Evolutionary conservation across 2,888 invertebrate species (phyloP), one percentile per base, ranked within the genome.

Genomic region (Amphiduros pacificus): DNA sequence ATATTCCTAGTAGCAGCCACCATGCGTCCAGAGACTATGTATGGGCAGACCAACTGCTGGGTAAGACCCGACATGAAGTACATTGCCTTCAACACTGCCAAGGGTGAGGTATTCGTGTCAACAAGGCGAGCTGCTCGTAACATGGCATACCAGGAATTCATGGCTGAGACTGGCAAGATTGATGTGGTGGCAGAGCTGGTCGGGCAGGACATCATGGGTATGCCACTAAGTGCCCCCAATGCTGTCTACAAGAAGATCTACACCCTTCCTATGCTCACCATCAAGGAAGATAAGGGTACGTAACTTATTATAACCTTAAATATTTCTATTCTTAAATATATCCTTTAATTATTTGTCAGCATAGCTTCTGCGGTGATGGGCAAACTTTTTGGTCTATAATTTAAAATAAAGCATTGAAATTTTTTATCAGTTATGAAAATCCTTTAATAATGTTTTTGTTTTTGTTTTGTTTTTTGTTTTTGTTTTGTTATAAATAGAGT

Each of bases 11-110:
- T 99, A 14, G 97, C 97, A 22, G 99, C 97, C 9, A 99, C 99
- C 4, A 85, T 99, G n/a, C 87, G 98, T 63, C 97, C 99, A 1
- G 99, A 99, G 85, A 99, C 99, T 0, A 98, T 99, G 98, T 99
- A 97, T 79, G 99, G 99, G 0, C 99, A 99, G 85, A 99, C 99
- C 0, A 99, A 99, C 81, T 98, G 97, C 81, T 99, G 98, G 96
- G 83, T 99, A 2, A 91, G 91, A 77, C 99, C 99, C 0, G 95
- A 97, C 77, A 92, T 98, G 78, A 89, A 88, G 69, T 98, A 98
- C 78, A 88, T 97, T 68, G 95, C 92, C 0, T 92, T 94, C 80
- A 86, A 89, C 76, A 78, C 77, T 2, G 89, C 89, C 2, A 85
- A 86, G 17, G 81, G 86, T 11, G 82, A 94, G 66, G 86, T 98